Base-by-base conservation (phyloP, 2,888 invertebrate genomes). In the Diploptera punctata region DNA sequence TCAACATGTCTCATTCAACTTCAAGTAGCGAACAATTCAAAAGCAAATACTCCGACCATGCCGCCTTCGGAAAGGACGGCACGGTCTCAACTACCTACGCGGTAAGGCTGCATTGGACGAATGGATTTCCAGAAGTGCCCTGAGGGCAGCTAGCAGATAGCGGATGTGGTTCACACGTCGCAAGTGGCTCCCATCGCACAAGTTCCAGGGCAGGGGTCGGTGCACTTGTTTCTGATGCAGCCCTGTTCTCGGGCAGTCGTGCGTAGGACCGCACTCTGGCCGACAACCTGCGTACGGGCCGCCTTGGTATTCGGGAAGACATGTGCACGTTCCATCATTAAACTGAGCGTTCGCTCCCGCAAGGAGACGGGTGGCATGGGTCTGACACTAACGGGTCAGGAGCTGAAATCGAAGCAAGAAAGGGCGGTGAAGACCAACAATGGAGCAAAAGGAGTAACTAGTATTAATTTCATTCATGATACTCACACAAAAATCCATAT, bases 111-210 rank as follows among this genome's bases (percentile, higher is more conserved):
- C 93, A 93, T 74, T 87, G 85, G 77, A 87, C 87, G 79, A 93
- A 93, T 61, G 93, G 91, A 84, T 93, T 92, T 76, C 93, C 92
- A 77, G 90, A 90, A 78, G 87, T 91, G 47, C 89, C 89, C 76
- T 81, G 82, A 54, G 84, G 85, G 31, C 93, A 93, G 78, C 87
- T 89, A n/a, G 79, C 91, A 91, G 77, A 91, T 89, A 1, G 91
- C n/a, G 90, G 79, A 89, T 90, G 79, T 91, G 91, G 80, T 91
- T 90, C 74, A 90, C 87, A 91, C 91, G 80, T 89, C 86, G 80
- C 93, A 93, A 75, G 88, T 86, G 38, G 92, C 86, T 78, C 89
- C 89, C 76, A 88, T 84, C 16, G 92, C 93, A 80, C 93, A 93
- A 21, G 89, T 86, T 38, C 90, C 90, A 26, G 88, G 87, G 77